Evolutionary conservation across 2,888 invertebrate species (phyloP).

Genomic region (Epistrophe grossulariae): DNA sequence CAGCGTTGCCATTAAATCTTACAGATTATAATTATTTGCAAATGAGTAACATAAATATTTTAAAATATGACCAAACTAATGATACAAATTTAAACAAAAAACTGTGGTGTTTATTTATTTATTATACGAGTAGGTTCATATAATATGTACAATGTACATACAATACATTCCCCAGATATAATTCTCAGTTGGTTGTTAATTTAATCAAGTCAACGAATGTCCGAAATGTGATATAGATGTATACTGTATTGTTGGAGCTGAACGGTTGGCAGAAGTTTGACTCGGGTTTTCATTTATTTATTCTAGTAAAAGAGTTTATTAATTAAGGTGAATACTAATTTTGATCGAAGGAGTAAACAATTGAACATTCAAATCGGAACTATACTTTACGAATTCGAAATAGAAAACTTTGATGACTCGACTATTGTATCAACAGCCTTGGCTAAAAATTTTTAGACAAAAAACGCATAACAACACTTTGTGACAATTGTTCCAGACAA

Average conservation of each 20-base stretch:
- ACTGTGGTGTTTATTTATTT: neutral
- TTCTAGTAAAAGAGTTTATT: neutral
- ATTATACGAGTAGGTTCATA: neutral
- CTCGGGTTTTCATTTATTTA: neutral
- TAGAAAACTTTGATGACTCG: too few relatives aligned
- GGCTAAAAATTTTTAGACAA: too few relatives aligned
- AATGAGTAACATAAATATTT: conserved; percentile 18
- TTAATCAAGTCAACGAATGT: neutral
- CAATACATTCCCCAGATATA: neutral
- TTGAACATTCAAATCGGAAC: too few relatives aligned
- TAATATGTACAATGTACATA: too few relatives aligned
- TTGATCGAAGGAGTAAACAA: too few relatives aligned
- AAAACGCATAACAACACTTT: too few relatives aligned
- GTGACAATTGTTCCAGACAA: too few relatives aligned
- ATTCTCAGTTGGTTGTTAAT: neutral
- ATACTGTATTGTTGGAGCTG: neutral
- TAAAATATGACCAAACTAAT: conserved; percentile 1
- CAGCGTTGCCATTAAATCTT: conserved; percentile 28
- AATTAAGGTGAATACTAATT: too few relatives aligned
- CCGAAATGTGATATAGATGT: too few relatives aligned
- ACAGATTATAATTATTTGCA: conserved; percentile 19
- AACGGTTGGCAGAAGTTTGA: neutral
- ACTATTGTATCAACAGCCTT: too few relatives aligned
- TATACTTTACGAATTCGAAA: too few relatives aligned
- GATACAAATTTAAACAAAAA: neutral